Conservation (phyloP, 2,113 vertebrate species). For the Halichoeres trimaculatus region DNA sequence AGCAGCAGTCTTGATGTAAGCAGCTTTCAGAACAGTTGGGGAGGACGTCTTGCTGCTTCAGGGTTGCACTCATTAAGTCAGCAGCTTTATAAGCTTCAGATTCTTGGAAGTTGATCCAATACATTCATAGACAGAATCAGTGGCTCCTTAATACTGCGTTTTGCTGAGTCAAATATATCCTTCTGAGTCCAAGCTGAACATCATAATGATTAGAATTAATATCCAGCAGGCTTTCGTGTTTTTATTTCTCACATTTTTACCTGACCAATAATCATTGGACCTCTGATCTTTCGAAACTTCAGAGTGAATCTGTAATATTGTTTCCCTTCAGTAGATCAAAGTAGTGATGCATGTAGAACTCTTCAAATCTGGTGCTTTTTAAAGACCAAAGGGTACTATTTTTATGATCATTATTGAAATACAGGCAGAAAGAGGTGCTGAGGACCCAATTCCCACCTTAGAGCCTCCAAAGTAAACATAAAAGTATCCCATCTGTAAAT, state of each 20-base stretch:
- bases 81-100: slow-evolving; percentile 19
- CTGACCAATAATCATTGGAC: not conserved
- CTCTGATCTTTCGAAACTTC: not conserved
- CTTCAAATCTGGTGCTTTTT: not conserved
- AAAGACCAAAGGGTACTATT: not conserved
- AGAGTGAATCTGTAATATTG: not conserved
- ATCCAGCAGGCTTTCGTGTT: not conserved
- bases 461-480: not conserved
- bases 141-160: not conserved
- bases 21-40: slow-evolving; percentile 22
- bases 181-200: not conserved
- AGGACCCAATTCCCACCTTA: not conserved
- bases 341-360: not conserved
- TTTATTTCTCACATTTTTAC: not conserved
- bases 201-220: not conserved
- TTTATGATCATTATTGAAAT: not conserved
- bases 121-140: slow-evolving; percentile 1
- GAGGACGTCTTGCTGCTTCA: slow-evolving; percentile 17
- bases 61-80: slow-evolving; percentile 24
- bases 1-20: slow-evolving; percentile 11
- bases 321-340: not conserved
- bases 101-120: slow-evolving; percentile 6
- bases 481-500: not conserved
- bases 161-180: slow-evolving; percentile 23
- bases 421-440: not conserved